Base-by-base conservation (phyloP, 2,888 invertebrate species). In the Amblyjoppa fuscipennis region DNA sequence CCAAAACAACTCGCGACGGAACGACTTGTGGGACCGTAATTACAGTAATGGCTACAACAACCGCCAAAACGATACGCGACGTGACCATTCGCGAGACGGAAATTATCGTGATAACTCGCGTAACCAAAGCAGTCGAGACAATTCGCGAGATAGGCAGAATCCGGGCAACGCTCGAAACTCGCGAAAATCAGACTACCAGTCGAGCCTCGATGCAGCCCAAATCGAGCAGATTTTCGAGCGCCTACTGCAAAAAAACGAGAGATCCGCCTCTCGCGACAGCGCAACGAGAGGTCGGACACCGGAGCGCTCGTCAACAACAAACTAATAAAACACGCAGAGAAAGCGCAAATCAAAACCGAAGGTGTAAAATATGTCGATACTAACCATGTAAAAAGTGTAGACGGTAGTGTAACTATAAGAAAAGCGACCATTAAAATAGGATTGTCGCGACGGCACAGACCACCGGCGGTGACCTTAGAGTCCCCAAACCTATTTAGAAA, bases 381-480 rank as follows among this genome's bases (percentile, higher is more conserved):
- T 38, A 38, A 38, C 2, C 2, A 38, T 9, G 38, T 38, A 38
- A 38, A 38, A 38, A 38, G 2, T 2, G 9, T 38, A 38, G 9
- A 38, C 9, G 9, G 38, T 9, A 9, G 38, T 38, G 9, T 38
- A 9, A 9, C 38, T 9, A 38, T 38, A 9, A 38, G 38, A 38
- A 38, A 38, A 38, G 38, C 38, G 38, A 38, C 38, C 13, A 74
- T 68, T 9, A 28, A 34, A 3, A 2, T 61, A 13, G 75, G 75
- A 11, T 7, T 70, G 9, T 31, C 53, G 9, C 56, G 78, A 38
- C 45, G 38, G 28, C 73, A 45, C 4, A 78, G 56, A 11, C 68
- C 73, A 11, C 73, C 73, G 25, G 68, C 71, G 13, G 83, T 77
- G 1, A 28, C 4, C 31, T 49, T 83, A 3, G 20, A 68, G n/a